These are phyloP conservation scores for Nothocercus julius DNA, from an alignment of 2,113 vertebrate species.

Conservation along the genomic window DNA sequence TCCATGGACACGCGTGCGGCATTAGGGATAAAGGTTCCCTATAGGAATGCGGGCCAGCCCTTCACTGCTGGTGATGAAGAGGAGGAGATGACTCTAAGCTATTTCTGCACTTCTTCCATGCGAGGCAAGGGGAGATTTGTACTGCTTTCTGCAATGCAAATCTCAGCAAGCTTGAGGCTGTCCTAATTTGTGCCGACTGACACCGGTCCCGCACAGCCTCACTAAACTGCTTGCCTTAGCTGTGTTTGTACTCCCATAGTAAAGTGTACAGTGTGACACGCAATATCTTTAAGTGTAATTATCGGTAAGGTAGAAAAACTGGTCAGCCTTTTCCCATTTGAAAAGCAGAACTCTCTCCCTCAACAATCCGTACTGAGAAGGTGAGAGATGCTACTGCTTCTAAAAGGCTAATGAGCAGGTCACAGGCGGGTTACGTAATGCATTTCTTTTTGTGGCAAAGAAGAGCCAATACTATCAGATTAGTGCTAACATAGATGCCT, in stretches of 20 bases:
- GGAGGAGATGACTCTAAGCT: background rate
- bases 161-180: background rate
- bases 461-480: background rate
- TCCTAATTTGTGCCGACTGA: background rate
- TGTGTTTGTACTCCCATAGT: background rate
- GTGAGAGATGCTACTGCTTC: background rate
- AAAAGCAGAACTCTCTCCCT: accelerated
- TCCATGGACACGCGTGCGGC: background rate
- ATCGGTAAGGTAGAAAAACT: background rate
- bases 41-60: background rate
- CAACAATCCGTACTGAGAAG: background rate
- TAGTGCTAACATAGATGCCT: background rate
- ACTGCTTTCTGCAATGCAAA: background rate
- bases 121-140: background rate
- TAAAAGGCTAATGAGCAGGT: background rate
- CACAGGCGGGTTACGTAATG: background rate
- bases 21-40: background rate
- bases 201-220: background rate
- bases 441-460: background rate
- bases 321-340: background rate
- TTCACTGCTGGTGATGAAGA: background rate
- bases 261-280: background rate
- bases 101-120: background rate
- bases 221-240: background rate
- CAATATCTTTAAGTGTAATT: background rate